Conservation (phyloP, 2,113 vertebrate genomes). For the Salvelinus sp. region DNA sequence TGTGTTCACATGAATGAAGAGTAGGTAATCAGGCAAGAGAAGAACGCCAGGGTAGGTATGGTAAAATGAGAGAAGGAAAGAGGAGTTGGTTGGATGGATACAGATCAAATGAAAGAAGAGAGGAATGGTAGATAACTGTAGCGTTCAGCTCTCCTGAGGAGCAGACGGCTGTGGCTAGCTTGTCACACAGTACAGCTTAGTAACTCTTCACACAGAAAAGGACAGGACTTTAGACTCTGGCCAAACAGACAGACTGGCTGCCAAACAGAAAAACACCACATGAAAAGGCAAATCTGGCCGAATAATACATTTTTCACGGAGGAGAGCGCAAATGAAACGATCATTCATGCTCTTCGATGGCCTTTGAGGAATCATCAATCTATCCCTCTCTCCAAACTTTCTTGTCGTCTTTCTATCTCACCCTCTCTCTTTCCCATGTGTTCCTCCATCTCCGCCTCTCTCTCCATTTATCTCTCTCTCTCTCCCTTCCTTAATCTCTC, state of each 20-base stretch:
- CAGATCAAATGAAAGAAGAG: too few species aligned
- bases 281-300: slow-evolving; percentile 58
- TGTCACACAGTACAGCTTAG: too few species aligned
- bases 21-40: too few species aligned
- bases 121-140: too few species aligned
- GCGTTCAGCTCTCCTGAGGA: too few species aligned
- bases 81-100: too few species aligned
- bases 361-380: slow-evolving; percentile 32
- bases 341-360: slow-evolving; percentile 36
- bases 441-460: slow-evolving; percentile 11
- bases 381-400: background rate
- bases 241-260: slow-evolving; percentile 58
- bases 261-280: slow-evolving; percentile 56
- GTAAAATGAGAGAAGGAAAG: too few species aligned
- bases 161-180: too few species aligned
- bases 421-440: background rate
- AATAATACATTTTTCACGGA: slow-evolving; percentile 58
- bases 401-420: background rate
- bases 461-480: slow-evolving; percentile 21
- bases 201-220: too few species aligned
- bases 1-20: too few species aligned
- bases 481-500: background rate
- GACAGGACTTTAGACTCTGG: slow-evolving; percentile 30
- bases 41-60: too few species aligned
- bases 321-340: slow-evolving; percentile 51